Evolutionary conservation across 2,888 invertebrate genomes (phyloP), one percentile per base, ranked within the genome.

Genomic region (Zygothrica quintamaculata): DNA sequence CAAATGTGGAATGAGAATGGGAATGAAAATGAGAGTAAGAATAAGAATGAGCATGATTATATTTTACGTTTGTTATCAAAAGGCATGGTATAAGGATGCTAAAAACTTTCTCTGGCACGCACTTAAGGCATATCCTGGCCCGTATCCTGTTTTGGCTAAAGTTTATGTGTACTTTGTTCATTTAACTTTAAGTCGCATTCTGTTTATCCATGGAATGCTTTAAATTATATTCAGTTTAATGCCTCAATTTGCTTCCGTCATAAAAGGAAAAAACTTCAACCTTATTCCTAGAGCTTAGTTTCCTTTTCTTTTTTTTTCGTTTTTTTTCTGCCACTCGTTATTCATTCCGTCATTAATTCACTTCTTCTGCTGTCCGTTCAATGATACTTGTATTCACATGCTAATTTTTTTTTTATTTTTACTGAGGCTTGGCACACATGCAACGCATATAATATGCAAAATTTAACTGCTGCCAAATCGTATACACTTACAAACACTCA

Each of bases 71-170:
- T 25, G 26, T 5, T 15, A n/a, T 42, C 12, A 11, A 8, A 3
- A 12, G 16, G 18, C 16, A 18, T 22, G 25, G 42, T n/a, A n/a
- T n/a, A n/a, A n/a, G n/a, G 18, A 22, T 22, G 18, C 18, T 22
- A 22, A 22, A 22, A 22, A 22, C 18, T 22, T 22, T 22, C 18
- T n/a, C 16, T 13, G 42, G 11, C 42, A 42, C 34, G 22, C 48
- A 3, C 22, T 48, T 29, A n/a, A 26, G 15, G 36, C 36, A 11
- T 9, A 29, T 12, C 11, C 36, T n/a, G 22, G 44, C 31, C 25
- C 37, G 12, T 11, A 40, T 40, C 40, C 40, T 40, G 39, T 39
- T 39, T 18, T n/a, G n/a, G 39, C 22, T n/a, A n/a, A n/a, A n/a
- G n/a, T n/a, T n/a, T n/a, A n/a, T n/a, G n/a, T n/a, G n/a, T n/a